These are phyloP conservation scores for Brachionus sp. DNA, from an alignment of 1,140 invertebrate species.

Conservation along the genomic window DNA sequence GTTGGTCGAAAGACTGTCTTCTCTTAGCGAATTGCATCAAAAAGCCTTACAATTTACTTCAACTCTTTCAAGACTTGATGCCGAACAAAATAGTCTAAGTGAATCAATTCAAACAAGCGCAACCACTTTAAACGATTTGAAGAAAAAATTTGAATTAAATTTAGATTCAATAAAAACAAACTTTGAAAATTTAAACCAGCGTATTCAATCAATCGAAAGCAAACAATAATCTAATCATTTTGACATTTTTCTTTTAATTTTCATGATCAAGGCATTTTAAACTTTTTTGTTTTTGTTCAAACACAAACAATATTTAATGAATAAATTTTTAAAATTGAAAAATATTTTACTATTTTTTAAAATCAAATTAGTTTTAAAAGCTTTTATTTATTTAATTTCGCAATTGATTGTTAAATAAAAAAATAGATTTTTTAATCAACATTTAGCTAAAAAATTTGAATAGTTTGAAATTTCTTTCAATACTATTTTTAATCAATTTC, in stretches of 20 bases:
- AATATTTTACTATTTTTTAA: not conserved
- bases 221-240: not conserved
- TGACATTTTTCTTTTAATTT: not conserved
- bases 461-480: no score
- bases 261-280: not conserved
- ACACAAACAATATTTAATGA: not conserved
- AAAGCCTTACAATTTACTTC: slow-evolving; percentile 41
- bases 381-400: no score
- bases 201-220: not conserved
- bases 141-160: slow-evolving; percentile 29
- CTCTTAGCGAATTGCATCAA: slow-evolving; percentile 19
- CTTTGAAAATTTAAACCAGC: slow-evolving; percentile 28
- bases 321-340: not conserved
- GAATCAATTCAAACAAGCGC: slow-evolving; percentile 14
- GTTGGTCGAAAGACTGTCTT: not conserved
- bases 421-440: no score
- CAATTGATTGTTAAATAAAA: no score
- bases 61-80: not conserved
- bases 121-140: not conserved
- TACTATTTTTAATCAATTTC: not conserved
- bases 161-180: slow-evolving; percentile 24
- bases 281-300: not conserved
- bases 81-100: slow-evolving; percentile 9
- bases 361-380: not conserved
- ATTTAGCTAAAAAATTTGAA: no score